These are phyloP conservation scores for Tinea pellionella DNA, from an alignment of 2,888 invertebrate genomes.

Conservation along the genomic window DNA sequence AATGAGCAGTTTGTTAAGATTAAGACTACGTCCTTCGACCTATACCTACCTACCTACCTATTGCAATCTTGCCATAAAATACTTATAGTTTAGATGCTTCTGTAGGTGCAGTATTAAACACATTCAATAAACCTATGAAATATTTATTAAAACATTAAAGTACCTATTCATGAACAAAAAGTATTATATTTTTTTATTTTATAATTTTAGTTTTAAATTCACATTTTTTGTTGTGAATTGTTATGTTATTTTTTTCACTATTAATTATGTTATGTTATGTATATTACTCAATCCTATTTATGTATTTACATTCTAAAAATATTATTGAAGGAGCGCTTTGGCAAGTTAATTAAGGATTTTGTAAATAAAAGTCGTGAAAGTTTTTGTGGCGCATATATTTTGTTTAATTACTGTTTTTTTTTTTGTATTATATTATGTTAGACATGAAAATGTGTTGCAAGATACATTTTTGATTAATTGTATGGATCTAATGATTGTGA, in stretches of 20 bases:
- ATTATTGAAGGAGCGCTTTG: neutral
- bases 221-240: neutral
- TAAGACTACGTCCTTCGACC: slow-evolving; percentile 54
- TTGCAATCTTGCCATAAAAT: slow-evolving; percentile 63
- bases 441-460: slow-evolving; percentile 49
- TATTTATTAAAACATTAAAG: neutral
- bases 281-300: neutral
- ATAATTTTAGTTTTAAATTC: neutral
- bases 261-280: neutral
- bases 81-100: neutral
- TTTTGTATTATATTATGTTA: slow-evolving; percentile 32
- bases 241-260: neutral
- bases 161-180: neutral
- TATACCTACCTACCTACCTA: slow-evolving; percentile 27
- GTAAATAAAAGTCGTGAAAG: slow-evolving; percentile 59
- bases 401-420: slow-evolving; percentile 46
- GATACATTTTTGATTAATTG: slow-evolving; percentile 18
- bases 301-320: neutral
- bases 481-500: slow-evolving; percentile 44
- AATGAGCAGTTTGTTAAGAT: slow-evolving; percentile 67
- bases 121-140: neutral
- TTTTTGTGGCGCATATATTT: slow-evolving; percentile 64
- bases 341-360: slow-evolving; percentile 23
- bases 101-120: neutral
- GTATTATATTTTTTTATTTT: neutral